Conservation (phyloP, 2,888 invertebrate species). For the Noctua pronuba region DNA sequence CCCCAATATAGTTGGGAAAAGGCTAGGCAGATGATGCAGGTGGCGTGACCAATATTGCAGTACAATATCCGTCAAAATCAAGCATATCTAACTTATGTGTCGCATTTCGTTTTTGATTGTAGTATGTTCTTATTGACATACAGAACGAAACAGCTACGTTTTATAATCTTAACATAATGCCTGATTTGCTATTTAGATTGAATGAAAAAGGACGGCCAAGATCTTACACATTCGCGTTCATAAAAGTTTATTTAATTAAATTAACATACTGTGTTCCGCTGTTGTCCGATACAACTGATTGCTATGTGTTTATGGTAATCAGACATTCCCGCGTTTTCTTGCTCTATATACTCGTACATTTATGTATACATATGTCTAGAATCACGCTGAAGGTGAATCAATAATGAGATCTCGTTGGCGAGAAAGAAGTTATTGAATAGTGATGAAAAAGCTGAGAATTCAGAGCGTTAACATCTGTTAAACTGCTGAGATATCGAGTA, state of each 20-base stretch:
- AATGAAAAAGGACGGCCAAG: neutral
- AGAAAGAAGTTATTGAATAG: too few relatives aligned
- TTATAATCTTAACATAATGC: too few relatives aligned
- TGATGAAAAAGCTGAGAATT: too few relatives aligned
- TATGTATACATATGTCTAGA: neutral
- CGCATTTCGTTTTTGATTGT: neutral
- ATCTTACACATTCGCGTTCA: neutral
- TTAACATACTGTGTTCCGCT: conserved; percentile 24
- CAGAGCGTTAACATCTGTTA: too few relatives aligned
- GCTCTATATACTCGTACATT: neutral
- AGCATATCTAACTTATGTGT: neutral
- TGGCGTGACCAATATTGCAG: too few relatives aligned
- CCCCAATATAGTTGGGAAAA: too few relatives aligned
- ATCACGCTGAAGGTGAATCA: neutral
- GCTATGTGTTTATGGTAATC: conserved; percentile 38
- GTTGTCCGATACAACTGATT: conserved; percentile 35
- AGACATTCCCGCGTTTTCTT: conserved; percentile 20
- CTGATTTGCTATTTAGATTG: neutral
- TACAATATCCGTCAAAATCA: neutral
- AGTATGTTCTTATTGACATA: neutral
- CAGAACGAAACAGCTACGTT: neutral
- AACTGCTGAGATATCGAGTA: too few relatives aligned
- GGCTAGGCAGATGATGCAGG: too few relatives aligned
- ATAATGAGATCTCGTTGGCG: neutral
- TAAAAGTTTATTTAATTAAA: conserved; percentile 38